Evolutionary conservation across 2,113 vertebrate species (phyloP).

Genomic region (Fukomys damarensis): DNA sequence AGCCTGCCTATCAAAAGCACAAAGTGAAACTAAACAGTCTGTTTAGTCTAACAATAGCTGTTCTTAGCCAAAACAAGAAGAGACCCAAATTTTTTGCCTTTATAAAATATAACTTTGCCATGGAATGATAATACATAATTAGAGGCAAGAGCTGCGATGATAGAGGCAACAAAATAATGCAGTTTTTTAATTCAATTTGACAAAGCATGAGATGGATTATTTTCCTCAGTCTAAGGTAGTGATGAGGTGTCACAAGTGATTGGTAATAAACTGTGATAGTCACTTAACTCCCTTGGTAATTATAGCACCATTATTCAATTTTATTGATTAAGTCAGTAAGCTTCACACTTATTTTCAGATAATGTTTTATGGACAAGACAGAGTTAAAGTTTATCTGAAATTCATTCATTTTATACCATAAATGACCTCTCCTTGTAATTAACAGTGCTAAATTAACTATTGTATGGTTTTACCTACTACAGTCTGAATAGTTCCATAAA

Average conservation of each 20-base stretch:
- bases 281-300: slow-evolving; percentile 11
- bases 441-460: slow-evolving; percentile 17
- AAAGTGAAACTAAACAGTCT: slow-evolving; percentile 70
- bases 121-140: slow-evolving; percentile 49
- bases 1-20: slow-evolving; percentile 56
- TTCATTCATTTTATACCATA: slow-evolving; percentile 21
- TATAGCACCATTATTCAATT: not conserved
- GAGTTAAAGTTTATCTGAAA: slow-evolving; percentile 63
- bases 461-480: slow-evolving; percentile 42
- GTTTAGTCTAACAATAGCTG: slow-evolving; percentile 71
- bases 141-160: slow-evolving; percentile 38
- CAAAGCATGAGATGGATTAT: not conserved
- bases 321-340: not conserved
- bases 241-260: slow-evolving; percentile 32
- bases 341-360: slow-evolving; percentile 3
- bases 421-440: slow-evolving; percentile 2
- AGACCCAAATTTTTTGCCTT: slow-evolving; percentile 40
- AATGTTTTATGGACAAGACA: slow-evolving; percentile 31
- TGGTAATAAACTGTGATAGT: not conserved
- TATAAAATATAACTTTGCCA: slow-evolving; percentile 46
- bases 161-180: not conserved
- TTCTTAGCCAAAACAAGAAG: slow-evolving; percentile 71
- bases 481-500: slow-evolving; percentile 63
- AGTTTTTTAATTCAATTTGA: slow-evolving; percentile 37
- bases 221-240: slow-evolving; percentile 37